Evolutionary conservation across 2,888 invertebrate species (phyloP).

Genomic region (Amphiduros pacificus): DNA sequence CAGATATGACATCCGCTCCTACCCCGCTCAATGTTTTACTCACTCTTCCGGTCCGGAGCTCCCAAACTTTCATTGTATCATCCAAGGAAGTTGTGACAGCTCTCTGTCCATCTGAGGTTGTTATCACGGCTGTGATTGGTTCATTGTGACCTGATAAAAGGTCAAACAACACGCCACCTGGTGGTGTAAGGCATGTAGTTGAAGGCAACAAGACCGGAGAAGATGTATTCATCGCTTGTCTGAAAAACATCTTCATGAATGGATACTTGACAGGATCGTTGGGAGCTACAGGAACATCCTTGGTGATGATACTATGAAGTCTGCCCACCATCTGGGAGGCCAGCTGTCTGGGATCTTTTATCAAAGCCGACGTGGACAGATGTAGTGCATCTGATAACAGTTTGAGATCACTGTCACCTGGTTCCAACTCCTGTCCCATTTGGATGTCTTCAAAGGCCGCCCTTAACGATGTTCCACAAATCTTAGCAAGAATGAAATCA

Average conservation of each 20-base stretch:
- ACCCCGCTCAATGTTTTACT: conserved; percentile 43
- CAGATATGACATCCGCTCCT: conserved; percentile 41
- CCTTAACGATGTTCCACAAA: conserved; percentile 76
- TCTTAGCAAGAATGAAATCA: conserved; percentile 78
- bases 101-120: conserved; percentile 47
- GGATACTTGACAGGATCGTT: conserved; percentile 52
- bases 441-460: conserved; percentile 78
- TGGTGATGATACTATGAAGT: conserved; percentile 52
- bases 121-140: conserved; percentile 48
- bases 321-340: conserved; percentile 70
- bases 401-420: conserved; percentile 51
- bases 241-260: conserved; percentile 40
- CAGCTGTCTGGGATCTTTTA: conserved; percentile 81
- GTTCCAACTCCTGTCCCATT: conserved; percentile 56
- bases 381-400: conserved; percentile 73
- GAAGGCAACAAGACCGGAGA: conserved; percentile 50
- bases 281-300: conserved; percentile 45
- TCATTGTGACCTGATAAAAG: conserved; percentile 51
- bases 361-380: conserved; percentile 72
- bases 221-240: conserved; percentile 41
- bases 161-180: conserved; percentile 52
- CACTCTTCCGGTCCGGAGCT: conserved; percentile 48
- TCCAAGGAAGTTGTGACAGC: conserved; percentile 52
- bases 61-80: conserved; percentile 54
- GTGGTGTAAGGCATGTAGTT: conserved; percentile 49